phyloP scores from a whole-genome alignment of 2,888 invertebrate genomes.

The Eupithecia inturbata region DNA sequence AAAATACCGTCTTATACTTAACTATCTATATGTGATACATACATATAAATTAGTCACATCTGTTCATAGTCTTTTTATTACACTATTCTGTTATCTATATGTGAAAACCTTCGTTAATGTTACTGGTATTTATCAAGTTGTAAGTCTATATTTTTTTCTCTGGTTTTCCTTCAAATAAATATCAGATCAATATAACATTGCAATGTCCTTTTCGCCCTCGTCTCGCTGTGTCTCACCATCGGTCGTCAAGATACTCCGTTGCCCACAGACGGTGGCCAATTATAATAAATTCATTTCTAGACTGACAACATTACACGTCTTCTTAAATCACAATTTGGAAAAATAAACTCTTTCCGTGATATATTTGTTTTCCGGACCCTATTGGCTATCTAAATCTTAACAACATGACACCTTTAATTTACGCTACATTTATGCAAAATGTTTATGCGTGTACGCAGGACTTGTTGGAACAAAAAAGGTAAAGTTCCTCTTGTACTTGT shows the following conservation, averaged over 20 bases:
- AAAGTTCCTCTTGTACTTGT: conserved; percentile 36
- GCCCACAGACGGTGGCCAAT: conserved; percentile 31
- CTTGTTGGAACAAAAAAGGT: conserved; percentile 48
- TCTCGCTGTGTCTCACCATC: neutral
- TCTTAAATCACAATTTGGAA: conserved; percentile 37
- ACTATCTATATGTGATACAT: no score
- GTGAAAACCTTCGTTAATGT: no score
- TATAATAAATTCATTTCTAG: conserved; percentile 38
- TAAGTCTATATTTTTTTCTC: no score
- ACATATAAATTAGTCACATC: no score
- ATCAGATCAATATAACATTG: neutral
- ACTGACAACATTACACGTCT: conserved; percentile 33
- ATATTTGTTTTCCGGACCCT: conserved; percentile 35
- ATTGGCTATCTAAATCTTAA: conserved; percentile 50
- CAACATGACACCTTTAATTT: conserved; percentile 51
- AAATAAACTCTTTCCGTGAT: conserved; percentile 37
- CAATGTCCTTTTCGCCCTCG: neutral
- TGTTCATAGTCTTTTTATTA: no score
- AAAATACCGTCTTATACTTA: no score
- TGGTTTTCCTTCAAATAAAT: no score
- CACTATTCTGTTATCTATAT: no score
- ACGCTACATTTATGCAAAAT: conserved; percentile 47
- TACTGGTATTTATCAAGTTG: no score
- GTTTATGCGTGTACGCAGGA: conserved; percentile 52
- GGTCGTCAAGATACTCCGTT: neutral